Percentiles rank a stretch among this genome's conserved stretches.
These are phyloP conservation scores for Mus caroli DNA, from an alignment of 2,797 vertebrate species.

Conservation along the genomic window DNA sequence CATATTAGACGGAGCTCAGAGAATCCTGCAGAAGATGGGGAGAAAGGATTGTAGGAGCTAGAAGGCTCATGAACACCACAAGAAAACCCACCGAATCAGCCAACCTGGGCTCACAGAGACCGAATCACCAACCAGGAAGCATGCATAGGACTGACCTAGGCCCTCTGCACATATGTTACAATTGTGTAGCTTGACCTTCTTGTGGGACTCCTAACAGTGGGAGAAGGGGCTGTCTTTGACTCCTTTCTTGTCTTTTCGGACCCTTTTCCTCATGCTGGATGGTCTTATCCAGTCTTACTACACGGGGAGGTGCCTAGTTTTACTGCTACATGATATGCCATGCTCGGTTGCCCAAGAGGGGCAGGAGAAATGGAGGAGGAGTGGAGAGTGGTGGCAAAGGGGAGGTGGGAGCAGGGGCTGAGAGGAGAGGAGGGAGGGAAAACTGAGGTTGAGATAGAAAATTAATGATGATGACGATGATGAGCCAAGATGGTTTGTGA, in stretches of 20 bases:
- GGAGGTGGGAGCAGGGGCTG: not conserved
- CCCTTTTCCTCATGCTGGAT: not conserved
- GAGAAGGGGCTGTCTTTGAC: not conserved
- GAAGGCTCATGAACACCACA: not conserved
- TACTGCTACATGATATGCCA: not conserved
- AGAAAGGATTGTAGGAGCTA: not conserved
- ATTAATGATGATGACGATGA: not conserved
- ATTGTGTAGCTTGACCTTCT: not conserved
- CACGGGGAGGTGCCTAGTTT: not conserved
- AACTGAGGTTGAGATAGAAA: not conserved
- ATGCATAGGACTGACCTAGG: not conserved
- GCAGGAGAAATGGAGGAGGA: not conserved
- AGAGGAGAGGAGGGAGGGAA: not conserved
- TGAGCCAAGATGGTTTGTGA: not conserved
- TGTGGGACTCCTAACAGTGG: not conserved
- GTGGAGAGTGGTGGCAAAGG: not conserved
- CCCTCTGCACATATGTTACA: not conserved
- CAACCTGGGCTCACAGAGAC: not conserved
- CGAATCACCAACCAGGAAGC: not conserved
- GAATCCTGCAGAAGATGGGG: not conserved
- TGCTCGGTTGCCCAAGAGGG: not conserved
- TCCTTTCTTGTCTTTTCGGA: not conserved
- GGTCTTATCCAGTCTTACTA: not conserved
- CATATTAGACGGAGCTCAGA: not conserved
- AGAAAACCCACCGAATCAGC: not conserved